phyloP scores from a whole-genome alignment of 2,797 vertebrate genomes.

The Amphiprion clarkii region DNA sequence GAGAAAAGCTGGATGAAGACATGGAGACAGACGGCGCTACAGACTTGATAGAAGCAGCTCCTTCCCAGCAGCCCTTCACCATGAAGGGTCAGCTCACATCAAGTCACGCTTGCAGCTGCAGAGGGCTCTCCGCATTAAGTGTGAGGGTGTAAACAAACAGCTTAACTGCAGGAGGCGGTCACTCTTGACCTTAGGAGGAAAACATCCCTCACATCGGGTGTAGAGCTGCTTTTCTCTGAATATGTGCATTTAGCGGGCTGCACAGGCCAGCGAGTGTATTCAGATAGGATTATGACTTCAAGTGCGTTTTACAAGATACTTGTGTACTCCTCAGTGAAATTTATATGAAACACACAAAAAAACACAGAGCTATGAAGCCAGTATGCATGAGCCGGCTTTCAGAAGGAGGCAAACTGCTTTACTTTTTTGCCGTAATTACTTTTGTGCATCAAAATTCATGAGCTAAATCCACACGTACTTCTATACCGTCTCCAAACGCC shows the following conservation, averaged over 20 bases:
- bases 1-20: background rate
- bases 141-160: constrained; percentile 29
- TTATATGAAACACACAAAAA: no score
- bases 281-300: background rate
- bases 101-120: constrained; percentile 25
- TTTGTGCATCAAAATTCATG: constrained; percentile 1
- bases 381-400: background rate
- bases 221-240: background rate
- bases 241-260: background rate
- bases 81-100: background rate
- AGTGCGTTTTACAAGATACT: background rate
- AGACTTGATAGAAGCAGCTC: background rate
- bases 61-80: background rate
- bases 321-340: no score
- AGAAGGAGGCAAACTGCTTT: background rate
- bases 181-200: background rate
- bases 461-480: constrained; percentile 1
- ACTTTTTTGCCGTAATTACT: background rate
- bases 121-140: constrained; percentile 8
- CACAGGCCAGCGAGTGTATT: background rate
- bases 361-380: no score
- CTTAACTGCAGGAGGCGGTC: constrained; percentile 5
- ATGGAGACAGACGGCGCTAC: background rate
- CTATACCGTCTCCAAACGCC: background rate
- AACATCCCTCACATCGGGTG: background rate